Base-by-base conservation (phyloP, 2,888 invertebrate genomes). In the Stomorhina lunata region DNA sequence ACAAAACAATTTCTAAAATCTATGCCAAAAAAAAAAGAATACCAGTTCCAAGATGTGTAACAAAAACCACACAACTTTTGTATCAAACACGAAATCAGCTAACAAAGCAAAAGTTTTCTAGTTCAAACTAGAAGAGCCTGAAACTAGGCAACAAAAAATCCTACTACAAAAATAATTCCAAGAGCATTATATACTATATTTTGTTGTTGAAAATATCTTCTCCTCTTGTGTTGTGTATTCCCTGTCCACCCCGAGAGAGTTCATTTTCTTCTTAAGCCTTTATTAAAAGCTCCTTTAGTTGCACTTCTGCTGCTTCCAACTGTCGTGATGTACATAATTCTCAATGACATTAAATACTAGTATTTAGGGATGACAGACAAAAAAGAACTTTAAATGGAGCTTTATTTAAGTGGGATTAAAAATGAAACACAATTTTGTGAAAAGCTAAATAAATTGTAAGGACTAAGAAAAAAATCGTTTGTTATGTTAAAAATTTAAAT, bases 21-120 rank as follows among this genome's bases (percentile, higher is more conserved):
- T 61, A 48, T 63, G 77, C 69, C 73, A 80, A 73, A 66, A 69
- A 27, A 7, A 55, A 48, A 69, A 53, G n/a, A n/a, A n/a, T n/a
- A 69, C 17, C n/a, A 53, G 32, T 50, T 65, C n/a, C 7, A 59
- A 45, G 50, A 71, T 77, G 34, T 43, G 22, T 9, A 22, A 71
- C 2, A 22, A 25, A 72, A 78, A 63, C 6, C 12, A 25, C 40
- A 10, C 10, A 50, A 53, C n/a, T 3, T 10, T 20, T 34, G 48
- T 76, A 71, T 65, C 63, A 78, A 68, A 69, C 72, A 77, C 45
- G 68, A 69, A 73, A 78, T 59, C 78, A 65, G 71, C 59, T 45
- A 69, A 75, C 53, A 43, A 66, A 61, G 59, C 65, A 59, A 45
- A 61, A 20, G 29, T 53, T 40, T 68, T 61, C n/a, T 50, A 48